Evolutionary conservation across 2,888 invertebrate species (phyloP), one percentile per base, ranked within the genome.

Genomic region (Sericinus montela): DNA sequence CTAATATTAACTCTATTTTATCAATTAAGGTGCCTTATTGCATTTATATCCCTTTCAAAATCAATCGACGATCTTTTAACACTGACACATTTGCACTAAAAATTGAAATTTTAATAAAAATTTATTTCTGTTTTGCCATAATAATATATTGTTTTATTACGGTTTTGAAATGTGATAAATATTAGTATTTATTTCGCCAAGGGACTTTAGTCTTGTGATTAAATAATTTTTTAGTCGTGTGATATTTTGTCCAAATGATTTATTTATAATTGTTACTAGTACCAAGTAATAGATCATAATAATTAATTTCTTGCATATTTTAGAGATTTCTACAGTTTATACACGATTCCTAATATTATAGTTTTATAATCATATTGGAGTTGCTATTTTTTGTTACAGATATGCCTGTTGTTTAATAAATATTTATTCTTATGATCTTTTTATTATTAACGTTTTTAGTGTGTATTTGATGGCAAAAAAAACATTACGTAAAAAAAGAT

Each of bases 341-440:
- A 65, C 51, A 71, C 73, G 63, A 69, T 72, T 69, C 67, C 69
- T 74, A 72, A 62, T 59, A 64, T 67, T 66, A 66, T 65, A 48
- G 41, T 46, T 48, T 55, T 11, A 32, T 42, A 32, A 36, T 45
- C 13, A 38, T 13, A 51, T 7, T 34, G 54, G 53, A 48, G 45
- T 52, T 30, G 48, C 48, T 56, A 58, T 52, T 42, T 56, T 48
- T 52, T 53, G 53, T 54, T 56, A 50, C 50, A 49, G 23, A 55
- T 39, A 45, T 50, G 50, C 49, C 34, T 56, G 54, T 56, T 58
- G 47, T 52, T 51, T 54, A 45, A 53, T 43, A 48, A 57, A 49
- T 42, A 49, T 39, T 25, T 45, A 34, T 40, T 45, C 23, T 15
- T 48, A 16, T 43, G 13, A 36, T 23, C 10, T 50, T 56, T 19